These are phyloP conservation scores for Bugulina stolonifera DNA, from an alignment of 2,888 invertebrate genomes.

Conservation along the genomic window DNA sequence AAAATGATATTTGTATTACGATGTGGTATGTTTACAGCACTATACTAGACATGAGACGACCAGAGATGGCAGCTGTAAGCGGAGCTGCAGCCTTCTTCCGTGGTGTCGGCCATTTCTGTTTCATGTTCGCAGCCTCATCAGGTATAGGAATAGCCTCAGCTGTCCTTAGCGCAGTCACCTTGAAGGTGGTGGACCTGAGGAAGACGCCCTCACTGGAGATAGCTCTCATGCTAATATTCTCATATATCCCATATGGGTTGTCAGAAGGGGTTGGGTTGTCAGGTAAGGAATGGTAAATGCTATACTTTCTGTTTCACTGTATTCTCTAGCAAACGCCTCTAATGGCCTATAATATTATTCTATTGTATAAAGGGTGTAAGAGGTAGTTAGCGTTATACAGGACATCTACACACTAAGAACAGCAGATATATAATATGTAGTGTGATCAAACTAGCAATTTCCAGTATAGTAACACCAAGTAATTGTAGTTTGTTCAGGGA, in stretches of 20 bases:
- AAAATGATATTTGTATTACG: too few relatives aligned
- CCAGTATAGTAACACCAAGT: too few relatives aligned
- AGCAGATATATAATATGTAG: too few relatives aligned
- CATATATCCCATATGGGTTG: constrained; percentile 94
- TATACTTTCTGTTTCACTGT: too few relatives aligned
- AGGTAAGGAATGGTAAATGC: constrained; percentile 63
- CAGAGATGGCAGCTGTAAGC: constrained; percentile 52
- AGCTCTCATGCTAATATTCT: constrained; percentile 96
- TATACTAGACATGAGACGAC: constrained; percentile 46
- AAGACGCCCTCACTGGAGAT: constrained; percentile 97
- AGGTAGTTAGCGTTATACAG: too few relatives aligned
- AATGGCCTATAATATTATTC: too few relatives aligned
- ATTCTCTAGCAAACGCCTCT: too few relatives aligned
- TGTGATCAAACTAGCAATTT: too few relatives aligned
- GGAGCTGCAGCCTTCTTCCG: constrained; percentile 69
- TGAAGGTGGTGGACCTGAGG: constrained; percentile 90
- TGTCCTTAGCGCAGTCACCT: constrained; percentile 65
- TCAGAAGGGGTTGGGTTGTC: constrained; percentile 93
- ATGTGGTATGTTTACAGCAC: constrained; percentile 37
- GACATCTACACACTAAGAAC: too few relatives aligned
- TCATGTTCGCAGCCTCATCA: constrained; percentile 98
- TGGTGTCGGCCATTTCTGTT: constrained; percentile 78
- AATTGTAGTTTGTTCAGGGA: too few relatives aligned
- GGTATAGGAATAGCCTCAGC: constrained; percentile 93
- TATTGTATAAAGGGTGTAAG: too few relatives aligned